Base-by-base conservation (phyloP, 2,888 invertebrate species). In the Polymixis flavicincta region DNA sequence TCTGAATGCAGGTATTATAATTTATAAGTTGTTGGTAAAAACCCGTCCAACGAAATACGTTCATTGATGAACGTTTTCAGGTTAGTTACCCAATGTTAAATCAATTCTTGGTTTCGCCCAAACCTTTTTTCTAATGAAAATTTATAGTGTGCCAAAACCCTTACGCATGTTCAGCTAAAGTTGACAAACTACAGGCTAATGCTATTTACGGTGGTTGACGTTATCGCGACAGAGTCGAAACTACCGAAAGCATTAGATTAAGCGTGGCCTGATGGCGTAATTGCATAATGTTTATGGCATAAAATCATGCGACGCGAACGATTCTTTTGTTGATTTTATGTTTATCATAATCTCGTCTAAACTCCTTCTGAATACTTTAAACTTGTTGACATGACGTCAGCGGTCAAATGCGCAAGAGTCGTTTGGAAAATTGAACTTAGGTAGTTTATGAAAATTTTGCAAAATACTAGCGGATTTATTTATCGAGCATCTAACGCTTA, bases 141-240 rank as follows among this genome's bases (percentile, higher is more conserved):
- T 83, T 5, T 14, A 71, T 68, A 37, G n/a, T 71, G 25, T 61
- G 64, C 48, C 61, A 71, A 70, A 78, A 54, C 52, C 85, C 71
- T 91, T 94, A 94, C 94, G 91, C 92, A 92, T 85, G 86, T 91
- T 92, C 89, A 92, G 91, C 91, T 82, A 84, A 89, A 91, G 90
- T 90, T 94, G 94, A 95, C 94, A 94, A 90, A 91, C 86, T 89
- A 89, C 87, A 90, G 89, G 89, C 90, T 91, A 92, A 92, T 87
- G 92, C 93, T 94, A 93, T 95, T 94, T 94, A 93, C 90, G 91
- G 89, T 83, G 86, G 84, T 91, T 94, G 94, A 95, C 95, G 93
- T 95, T 96, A 96, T 96, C 96, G 72, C 80, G 92, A 91, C 90
- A 91, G 90, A 88, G 86, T 86, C 86, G 86, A 89, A 91, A 91